A percentile compares a stretch with the other conserved stretches of the same genome.
Evolutionary conservation across 2,113 vertebrate species (phyloP).

Genomic region (Chionis minor): DNA sequence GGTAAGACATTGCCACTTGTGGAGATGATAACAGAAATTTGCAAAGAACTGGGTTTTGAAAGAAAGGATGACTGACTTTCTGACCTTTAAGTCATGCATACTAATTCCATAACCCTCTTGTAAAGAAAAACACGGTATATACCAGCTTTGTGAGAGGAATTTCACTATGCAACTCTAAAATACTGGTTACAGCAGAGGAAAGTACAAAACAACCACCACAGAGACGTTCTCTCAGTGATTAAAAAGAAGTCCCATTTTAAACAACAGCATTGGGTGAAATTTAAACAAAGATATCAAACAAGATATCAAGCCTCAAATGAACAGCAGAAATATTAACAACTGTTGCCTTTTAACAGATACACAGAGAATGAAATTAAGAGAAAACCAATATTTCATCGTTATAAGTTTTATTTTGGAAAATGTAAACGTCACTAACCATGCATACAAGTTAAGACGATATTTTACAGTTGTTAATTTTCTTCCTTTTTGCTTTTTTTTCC

Average conservation of each 20-base stretch:
- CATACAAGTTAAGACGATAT: conserved; percentile 77
- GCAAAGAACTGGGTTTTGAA: background rate
- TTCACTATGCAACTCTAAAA: background rate
- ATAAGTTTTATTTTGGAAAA: conserved; percentile 79
- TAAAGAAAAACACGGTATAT: background rate
- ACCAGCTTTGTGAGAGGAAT: background rate
- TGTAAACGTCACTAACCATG: conserved; percentile 82
- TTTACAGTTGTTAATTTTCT: conserved; percentile 73
- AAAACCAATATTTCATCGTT: conserved; percentile 40
- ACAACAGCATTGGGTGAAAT: background rate
- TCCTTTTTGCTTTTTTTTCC: conserved; percentile 29
- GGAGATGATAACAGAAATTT: background rate
- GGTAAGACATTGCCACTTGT: background rate
- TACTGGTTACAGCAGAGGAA: background rate
- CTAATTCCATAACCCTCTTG: background rate
- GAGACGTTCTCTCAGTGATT: background rate
- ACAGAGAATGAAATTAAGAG: background rate
- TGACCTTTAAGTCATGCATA: background rate
- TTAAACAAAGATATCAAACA: background rate
- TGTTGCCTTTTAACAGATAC: background rate
- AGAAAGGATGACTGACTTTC: background rate
- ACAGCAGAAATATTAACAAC: background rate
- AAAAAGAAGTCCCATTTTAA: background rate
- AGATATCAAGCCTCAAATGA: background rate
- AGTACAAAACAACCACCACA: background rate